Evolutionary conservation across 2,888 invertebrate genomes (phyloP), one percentile per base, ranked within the genome.

Genomic region (Cheiracanthium punctorium): DNA sequence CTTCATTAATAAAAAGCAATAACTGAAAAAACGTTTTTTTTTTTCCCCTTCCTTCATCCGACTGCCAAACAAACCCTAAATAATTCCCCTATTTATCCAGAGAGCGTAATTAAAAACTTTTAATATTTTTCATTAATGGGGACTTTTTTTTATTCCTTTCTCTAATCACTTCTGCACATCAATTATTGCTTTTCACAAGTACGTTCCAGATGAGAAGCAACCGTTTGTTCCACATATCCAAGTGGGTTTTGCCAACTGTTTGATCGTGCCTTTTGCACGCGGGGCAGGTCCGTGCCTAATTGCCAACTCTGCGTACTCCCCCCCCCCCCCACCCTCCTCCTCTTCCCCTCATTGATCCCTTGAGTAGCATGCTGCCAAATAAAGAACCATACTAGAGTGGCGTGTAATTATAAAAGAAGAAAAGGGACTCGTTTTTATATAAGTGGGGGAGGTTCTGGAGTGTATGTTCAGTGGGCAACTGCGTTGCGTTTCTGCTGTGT

Each of bases 281-380:
- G 29, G 43, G 20, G 67, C 48, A 73, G 65, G 73, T 67, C 65
- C 80, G 80, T 73, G 73, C 73, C 37, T 79, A 79, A 79, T 79
- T 79, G 79, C 70, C 32, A 52, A n/a, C 24, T 33, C 12, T 20
- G 12, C 24, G 24, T 70, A 33, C 12, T 37, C 58, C 70, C 24
- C 24, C 1, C 24, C 7, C 58, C 70, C 52, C 71, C 58, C n/a
- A n/a, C n/a, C n/a, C 32, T 70, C 58, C 12, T 37, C 58, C 70
- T 33, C 24, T 1, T 20, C 7, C 58, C 70, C 52, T 79, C 58
- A 74, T 73, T 67, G 74, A 48, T 80, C 80, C 80, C 74, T n/a
- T 30, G 80, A 73, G 80, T 67, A 33, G 74, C 67, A 74, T 80
- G 48, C 80, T 65, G 67, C 48, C 65, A 74, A 74, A 74, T 65